Conservation (phyloP, 2,113 vertebrate genomes). For the Colaptes auratus region DNA sequence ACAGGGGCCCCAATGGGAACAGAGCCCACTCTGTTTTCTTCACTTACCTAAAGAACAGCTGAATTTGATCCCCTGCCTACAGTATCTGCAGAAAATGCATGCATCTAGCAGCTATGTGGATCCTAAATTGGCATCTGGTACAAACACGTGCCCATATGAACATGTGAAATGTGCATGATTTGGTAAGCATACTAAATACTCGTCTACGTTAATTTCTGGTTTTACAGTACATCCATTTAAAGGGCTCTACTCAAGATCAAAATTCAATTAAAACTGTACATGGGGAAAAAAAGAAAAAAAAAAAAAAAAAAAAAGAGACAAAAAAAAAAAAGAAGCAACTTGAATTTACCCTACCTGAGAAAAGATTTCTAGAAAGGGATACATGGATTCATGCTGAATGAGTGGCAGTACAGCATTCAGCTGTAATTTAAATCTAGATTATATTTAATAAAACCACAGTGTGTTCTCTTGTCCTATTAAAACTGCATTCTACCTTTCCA, state of each 20-base stretch:
- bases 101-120: neutral
- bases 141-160: neutral
- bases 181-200: neutral
- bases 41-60: neutral
- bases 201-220: neutral
- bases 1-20: neutral
- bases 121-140: neutral
- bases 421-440: constrained; percentile 63
- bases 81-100: neutral
- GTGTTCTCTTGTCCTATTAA: constrained; percentile 74
- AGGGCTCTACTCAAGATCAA: neutral
- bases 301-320: neutral
- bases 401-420: constrained; percentile 6
- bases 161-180: neutral
- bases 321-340: neutral
- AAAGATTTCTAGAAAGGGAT: constrained; percentile 34
- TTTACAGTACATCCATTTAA: neutral
- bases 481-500: constrained; percentile 74
- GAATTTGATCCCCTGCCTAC: neutral
- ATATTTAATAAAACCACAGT: constrained; percentile 69
- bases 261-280: neutral
- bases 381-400: neutral
- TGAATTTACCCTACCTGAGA: constrained; percentile 22
- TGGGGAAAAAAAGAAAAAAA: neutral
- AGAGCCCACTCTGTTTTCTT: neutral